Evolutionary conservation across 2,797 vertebrate genomes (phyloP).

Genomic region (Phrynocephalus forsythii): DNA sequence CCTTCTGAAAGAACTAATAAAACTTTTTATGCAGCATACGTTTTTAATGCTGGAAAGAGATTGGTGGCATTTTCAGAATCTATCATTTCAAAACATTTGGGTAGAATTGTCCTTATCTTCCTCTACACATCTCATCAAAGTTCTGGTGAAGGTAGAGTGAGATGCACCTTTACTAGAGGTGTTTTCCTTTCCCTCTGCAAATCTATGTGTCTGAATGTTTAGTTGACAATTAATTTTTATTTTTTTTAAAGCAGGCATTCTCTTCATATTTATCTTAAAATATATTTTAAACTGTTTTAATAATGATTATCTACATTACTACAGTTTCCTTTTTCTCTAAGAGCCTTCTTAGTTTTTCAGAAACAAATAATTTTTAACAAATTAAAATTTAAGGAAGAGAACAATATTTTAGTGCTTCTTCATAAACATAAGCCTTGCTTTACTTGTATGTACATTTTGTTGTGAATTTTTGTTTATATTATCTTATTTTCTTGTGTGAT

Average conservation of each 20-base stretch:
- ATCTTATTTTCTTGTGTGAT: neutral
- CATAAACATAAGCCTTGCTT: neutral
- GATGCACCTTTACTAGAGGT: neutral
- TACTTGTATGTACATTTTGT: constrained; percentile 12
- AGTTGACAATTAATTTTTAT: neutral
- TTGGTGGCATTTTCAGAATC: neutral
- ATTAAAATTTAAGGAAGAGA: neutral
- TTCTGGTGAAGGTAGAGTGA: neutral
- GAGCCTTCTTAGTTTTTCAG: neutral
- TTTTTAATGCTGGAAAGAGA: neutral
- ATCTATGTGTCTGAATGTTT: neutral
- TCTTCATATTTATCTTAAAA: neutral
- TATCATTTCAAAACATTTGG: neutral
- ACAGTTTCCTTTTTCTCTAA: neutral
- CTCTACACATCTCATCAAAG: neutral
- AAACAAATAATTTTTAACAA: neutral
- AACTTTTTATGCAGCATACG: neutral
- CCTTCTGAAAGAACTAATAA: neutral
- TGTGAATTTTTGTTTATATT: constrained; percentile 16
- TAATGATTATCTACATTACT: neutral
- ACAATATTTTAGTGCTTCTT: neutral
- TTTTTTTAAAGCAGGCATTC: neutral
- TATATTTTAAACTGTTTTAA: neutral
- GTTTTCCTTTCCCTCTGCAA: neutral
- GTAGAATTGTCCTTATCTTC: neutral